Evolutionary conservation across 2,888 invertebrate genomes (phyloP).

Genomic region (Phorcus lineatus): DNA sequence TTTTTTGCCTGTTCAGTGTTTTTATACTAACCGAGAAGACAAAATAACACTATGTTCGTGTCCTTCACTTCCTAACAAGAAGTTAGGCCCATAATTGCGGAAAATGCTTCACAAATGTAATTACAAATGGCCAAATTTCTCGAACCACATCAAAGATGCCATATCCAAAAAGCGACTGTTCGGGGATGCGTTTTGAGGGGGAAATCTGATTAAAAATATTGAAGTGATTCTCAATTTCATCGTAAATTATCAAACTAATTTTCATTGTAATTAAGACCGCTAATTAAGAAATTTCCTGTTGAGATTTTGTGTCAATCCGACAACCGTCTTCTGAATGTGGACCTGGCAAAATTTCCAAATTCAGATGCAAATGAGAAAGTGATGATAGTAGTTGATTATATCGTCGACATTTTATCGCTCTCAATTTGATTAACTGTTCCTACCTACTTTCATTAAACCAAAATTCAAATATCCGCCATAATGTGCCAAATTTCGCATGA

Average conservation of each 20-base stretch:
- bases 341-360: not conserved
- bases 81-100: not conserved
- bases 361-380: constrained; percentile 1
- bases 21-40: not conserved
- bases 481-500: not conserved
- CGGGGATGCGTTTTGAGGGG: not conserved
- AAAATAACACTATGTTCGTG: not conserved
- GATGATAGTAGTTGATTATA: not conserved
- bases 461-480: constrained; percentile 5
- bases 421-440: not conserved
- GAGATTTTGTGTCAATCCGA: constrained; percentile 1
- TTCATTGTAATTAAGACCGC: not conserved
- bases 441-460: not conserved
- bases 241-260: constrained; percentile 11
- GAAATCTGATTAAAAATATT: not conserved
- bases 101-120: not conserved
- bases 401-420: not conserved
- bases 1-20: not conserved
- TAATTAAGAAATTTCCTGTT: constrained; percentile 10
- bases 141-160: not conserved
- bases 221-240: not conserved
- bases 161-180: not conserved
- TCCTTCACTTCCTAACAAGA: constrained; percentile 1
- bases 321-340: not conserved
- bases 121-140: not conserved